Evolutionary conservation across 2,888 invertebrate genomes (phyloP).

Genomic region (Rotaria macrura): DNA sequence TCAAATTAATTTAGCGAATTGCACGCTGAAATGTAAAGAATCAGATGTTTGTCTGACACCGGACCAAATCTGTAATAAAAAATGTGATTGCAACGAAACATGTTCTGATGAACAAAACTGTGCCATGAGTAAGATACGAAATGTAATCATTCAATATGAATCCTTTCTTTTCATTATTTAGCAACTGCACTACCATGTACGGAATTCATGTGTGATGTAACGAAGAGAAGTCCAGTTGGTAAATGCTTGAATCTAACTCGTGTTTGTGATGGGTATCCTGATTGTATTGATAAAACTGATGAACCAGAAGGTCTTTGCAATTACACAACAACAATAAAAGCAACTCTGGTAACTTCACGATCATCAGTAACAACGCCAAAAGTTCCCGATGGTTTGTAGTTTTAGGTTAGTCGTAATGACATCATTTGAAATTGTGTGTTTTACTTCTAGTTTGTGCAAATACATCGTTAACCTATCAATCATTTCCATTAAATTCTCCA

Average conservation of each 20-base stretch:
- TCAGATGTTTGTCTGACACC: too few species aligned
- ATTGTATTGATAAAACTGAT: constrained; percentile 20
- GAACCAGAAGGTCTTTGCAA: neutral
- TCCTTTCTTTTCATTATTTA: neutral
- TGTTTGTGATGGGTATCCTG: constrained; percentile 1
- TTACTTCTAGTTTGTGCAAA: neutral
- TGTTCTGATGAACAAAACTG: too few species aligned
- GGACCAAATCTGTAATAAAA: too few species aligned
- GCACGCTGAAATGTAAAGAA: too few species aligned
- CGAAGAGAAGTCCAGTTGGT: neutral
- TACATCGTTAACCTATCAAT: neutral
- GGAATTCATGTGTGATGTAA: neutral
- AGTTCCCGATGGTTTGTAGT: constrained; percentile 34
- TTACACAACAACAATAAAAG: neutral
- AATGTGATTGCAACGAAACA: neutral
- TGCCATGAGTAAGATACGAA: too few species aligned
- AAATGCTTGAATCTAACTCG: neutral
- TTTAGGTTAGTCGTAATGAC: too few species aligned
- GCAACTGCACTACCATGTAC: neutral
- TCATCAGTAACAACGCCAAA: neutral
- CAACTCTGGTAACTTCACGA: neutral
- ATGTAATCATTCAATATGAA: neutral
- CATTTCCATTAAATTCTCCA: neutral
- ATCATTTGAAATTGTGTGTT: neutral
- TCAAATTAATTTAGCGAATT: too few species aligned